These are phyloP conservation scores for Rhingia campestris DNA, from an alignment of 2,888 invertebrate species.

Conservation along the genomic window DNA sequence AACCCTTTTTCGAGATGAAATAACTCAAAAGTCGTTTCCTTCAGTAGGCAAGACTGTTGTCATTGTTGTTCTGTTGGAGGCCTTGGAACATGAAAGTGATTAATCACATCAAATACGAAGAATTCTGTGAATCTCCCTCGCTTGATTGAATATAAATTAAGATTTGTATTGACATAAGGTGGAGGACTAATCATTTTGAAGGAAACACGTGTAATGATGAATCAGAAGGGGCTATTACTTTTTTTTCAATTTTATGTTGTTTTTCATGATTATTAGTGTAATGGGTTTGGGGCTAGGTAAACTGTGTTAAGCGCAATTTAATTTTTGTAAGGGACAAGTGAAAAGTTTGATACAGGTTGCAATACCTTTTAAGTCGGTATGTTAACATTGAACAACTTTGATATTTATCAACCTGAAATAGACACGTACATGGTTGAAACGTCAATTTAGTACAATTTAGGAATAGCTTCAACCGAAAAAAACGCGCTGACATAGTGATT, in stretches of 20 bases:
- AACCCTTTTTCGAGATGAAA: not conserved
- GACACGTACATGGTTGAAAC: too few species aligned
- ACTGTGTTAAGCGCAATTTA: too few species aligned
- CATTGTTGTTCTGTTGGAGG: not conserved
- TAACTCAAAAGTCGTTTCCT: not conserved
- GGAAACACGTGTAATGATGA: not conserved
- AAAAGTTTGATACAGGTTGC: too few species aligned
- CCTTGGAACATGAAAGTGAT: not conserved
- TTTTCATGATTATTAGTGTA: too few species aligned
- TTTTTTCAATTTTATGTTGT: not conserved
- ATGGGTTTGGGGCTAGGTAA: too few species aligned
- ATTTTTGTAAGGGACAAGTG: too few species aligned
- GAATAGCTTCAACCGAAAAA: too few species aligned
- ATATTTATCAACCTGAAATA: too few species aligned
- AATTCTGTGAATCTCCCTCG: not conserved
- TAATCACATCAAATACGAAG: not conserved
- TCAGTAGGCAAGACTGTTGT: not conserved
- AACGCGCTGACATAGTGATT: too few species aligned
- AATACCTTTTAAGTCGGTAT: too few species aligned
- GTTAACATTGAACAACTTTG: too few species aligned
- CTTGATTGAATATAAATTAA: not conserved
- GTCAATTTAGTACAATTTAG: too few species aligned
- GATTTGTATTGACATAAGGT: not conserved
- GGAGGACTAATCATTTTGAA: not conserved
- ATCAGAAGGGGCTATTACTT: not conserved